A percentile compares a stretch with the other conserved stretches of the same genome.
Evolutionary conservation across 2,113 vertebrate genomes (phyloP).

Genomic region (Urocynchramus pylzowi): DNA sequence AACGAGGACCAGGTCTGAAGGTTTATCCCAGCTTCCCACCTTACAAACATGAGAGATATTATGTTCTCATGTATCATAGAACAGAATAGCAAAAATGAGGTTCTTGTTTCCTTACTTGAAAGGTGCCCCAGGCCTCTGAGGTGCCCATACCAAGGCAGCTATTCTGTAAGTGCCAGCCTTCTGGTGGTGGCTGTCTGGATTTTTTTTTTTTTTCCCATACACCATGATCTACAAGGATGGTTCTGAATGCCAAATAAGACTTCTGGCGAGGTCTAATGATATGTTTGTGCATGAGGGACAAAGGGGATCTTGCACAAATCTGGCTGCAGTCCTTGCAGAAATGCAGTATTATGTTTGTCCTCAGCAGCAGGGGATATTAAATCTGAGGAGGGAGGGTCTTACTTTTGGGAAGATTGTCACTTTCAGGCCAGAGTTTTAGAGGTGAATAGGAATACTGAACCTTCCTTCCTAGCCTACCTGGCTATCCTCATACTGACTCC

Average conservation of each 20-base stretch:
- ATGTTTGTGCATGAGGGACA: background rate
- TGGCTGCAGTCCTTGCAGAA: background rate
- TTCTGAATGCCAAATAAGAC: background rate
- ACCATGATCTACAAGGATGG: background rate
- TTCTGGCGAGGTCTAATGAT: background rate
- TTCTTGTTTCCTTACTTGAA: background rate
- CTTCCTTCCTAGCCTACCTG: background rate
- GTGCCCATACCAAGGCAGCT: background rate
- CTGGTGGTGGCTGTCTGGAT: background rate
- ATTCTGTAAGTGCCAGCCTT: background rate
- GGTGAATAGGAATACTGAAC: background rate
- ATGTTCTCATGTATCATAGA: background rate
- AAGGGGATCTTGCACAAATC: background rate
- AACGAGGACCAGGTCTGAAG: background rate
- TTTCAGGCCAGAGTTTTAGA: background rate
- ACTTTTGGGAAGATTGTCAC: background rate
- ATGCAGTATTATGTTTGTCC: background rate
- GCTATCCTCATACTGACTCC: background rate
- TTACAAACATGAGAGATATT: background rate
- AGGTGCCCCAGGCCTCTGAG: background rate
- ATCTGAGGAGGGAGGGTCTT: background rate
- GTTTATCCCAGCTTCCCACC: background rate
- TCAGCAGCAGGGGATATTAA: background rate
- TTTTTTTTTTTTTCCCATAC: background rate
- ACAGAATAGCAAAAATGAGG: background rate